Evolutionary conservation across 2,797 vertebrate species (phyloP).

Genomic region (Cercopithecus petaurista): DNA sequence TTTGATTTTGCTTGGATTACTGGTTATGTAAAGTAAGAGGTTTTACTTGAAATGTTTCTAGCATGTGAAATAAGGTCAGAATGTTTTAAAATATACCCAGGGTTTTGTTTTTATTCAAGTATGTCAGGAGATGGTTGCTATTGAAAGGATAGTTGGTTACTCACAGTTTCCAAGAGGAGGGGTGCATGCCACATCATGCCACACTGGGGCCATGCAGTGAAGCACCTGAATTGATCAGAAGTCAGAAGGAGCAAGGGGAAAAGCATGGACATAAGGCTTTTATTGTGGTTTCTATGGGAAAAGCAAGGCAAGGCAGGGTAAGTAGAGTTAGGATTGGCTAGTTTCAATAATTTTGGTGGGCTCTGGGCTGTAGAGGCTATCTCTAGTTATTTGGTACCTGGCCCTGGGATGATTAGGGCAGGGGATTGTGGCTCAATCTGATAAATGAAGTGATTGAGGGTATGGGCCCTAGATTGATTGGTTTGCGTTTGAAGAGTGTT

Average conservation of each 20-base stretch:
- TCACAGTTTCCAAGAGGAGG: neutral
- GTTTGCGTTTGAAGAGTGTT: neutral
- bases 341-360: neutral
- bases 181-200: neutral
- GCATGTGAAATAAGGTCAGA: neutral
- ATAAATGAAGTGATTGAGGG: neutral
- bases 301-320: neutral
- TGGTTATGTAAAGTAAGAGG: slow-evolving; percentile 13
- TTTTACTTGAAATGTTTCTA: neutral
- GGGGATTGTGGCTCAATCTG: neutral
- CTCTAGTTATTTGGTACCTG: neutral
- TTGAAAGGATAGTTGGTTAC: neutral
- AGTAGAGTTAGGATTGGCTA: neutral
- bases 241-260: neutral
- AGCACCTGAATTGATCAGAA: neutral
- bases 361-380: neutral
- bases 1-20: neutral
- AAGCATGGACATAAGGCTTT: neutral
- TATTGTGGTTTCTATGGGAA: neutral
- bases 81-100: neutral
- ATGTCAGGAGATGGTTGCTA: neutral
- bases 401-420: neutral
- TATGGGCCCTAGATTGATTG: neutral
- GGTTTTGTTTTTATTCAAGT: slow-evolving; percentile 14
- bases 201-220: neutral